Evolutionary conservation across 2,113 vertebrate genomes (phyloP).

Genomic region (Microtus richardsoni): DNA sequence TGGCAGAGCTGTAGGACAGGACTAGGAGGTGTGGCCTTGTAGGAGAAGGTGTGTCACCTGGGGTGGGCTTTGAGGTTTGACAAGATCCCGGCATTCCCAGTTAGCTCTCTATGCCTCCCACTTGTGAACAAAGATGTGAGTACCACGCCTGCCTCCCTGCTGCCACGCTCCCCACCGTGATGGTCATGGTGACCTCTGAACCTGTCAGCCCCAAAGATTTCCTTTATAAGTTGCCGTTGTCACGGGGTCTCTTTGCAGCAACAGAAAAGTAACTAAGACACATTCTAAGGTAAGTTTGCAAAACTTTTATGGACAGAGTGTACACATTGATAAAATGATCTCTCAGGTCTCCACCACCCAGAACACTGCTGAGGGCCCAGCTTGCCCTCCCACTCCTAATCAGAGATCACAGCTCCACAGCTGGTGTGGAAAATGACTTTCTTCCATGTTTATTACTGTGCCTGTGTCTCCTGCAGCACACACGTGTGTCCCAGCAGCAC

Average conservation of each 20-base stretch:
- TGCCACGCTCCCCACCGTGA: not conserved
- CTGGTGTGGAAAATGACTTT: rapidly evolving
- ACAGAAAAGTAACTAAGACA: no score
- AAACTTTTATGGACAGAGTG: not conserved
- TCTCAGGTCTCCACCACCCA: rapidly evolving
- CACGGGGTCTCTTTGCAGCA: not conserved
- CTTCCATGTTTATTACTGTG: not conserved
- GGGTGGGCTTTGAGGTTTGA: not conserved
- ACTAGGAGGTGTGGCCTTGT: not conserved
- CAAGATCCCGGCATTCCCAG: not conserved
- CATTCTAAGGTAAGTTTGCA: not conserved
- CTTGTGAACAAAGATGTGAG: not conserved
- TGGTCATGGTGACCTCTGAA: not conserved
- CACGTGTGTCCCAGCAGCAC: rapidly evolving
- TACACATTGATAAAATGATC: not conserved
- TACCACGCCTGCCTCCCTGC: not conserved
- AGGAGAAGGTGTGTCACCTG: not conserved
- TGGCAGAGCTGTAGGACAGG: not conserved
- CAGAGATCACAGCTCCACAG: rapidly evolving
- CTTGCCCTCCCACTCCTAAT: rapidly evolving
- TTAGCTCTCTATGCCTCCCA: not conserved
- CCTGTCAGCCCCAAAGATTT: not conserved
- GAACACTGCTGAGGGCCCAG: rapidly evolving
- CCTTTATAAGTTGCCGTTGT: not conserved
- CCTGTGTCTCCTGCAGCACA: rapidly evolving